These are phyloP conservation scores for Emys orbicularis DNA, from an alignment of 2,797 vertebrate genomes.

Conservation along the genomic window DNA sequence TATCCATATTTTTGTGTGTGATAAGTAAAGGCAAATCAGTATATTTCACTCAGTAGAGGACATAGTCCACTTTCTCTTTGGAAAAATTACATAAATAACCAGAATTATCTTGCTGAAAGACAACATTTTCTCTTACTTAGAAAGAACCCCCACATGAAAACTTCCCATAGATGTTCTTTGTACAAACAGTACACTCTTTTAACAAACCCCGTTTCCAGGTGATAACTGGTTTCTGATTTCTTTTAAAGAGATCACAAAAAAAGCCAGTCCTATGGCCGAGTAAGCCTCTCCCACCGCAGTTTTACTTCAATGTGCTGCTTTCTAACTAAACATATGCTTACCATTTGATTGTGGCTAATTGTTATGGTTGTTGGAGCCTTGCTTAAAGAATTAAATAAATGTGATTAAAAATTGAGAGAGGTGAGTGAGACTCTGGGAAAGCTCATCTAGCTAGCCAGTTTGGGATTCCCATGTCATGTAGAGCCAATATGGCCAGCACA, in stretches of 20 bases:
- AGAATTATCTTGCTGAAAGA: neutral
- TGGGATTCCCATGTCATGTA: too few species aligned
- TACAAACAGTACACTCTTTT: neutral
- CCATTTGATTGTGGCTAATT: neutral
- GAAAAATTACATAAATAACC: neutral
- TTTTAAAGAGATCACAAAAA: neutral
- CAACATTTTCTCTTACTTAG: neutral
- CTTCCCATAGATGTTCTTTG: neutral
- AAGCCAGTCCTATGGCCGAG: neutral
- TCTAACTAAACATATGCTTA: neutral
- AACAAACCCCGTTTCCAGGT: neutral
- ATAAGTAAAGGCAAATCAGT: neutral
- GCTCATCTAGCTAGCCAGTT: too few species aligned
- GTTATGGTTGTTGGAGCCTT: too few species aligned
- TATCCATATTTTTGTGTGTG: neutral
- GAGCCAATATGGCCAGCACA: too few species aligned
- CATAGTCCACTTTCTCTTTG: neutral
- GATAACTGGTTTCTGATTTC: too few species aligned
- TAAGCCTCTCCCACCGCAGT: neutral
- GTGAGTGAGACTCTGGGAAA: too few species aligned
- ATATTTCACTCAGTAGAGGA: neutral
- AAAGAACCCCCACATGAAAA: neutral
- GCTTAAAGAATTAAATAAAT: too few species aligned
- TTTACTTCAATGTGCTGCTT: neutral
- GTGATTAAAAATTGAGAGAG: too few species aligned